Conservation (phyloP, 2,113 vertebrate species). For the Pluvianellus socialis region DNA sequence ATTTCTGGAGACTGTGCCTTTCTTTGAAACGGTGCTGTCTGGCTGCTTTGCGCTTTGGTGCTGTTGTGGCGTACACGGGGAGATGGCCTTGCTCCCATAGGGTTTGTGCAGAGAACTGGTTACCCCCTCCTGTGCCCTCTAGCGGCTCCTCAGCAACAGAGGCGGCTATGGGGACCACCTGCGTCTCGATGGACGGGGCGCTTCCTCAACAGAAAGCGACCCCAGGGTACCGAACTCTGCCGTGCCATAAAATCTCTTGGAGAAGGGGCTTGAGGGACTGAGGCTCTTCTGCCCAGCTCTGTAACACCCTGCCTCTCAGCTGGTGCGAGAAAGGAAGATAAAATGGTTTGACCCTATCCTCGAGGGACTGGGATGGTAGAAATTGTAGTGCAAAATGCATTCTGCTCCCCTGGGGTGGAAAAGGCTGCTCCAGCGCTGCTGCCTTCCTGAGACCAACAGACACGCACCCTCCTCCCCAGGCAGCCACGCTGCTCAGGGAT, state of each 20-base stretch:
- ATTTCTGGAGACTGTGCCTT: neutral
- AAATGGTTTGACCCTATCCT: neutral
- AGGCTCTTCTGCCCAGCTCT: neutral
- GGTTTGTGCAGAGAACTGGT: neutral
- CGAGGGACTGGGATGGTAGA: neutral
- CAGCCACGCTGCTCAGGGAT: neutral
- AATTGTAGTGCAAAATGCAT: neutral
- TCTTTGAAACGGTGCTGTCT: neutral
- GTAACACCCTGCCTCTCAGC: neutral
- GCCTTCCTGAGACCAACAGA: neutral
- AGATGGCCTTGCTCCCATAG: fast-evolving
- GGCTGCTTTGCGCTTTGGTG: neutral
- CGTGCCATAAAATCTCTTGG: neutral
- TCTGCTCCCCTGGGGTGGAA: neutral
- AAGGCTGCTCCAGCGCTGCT: neutral
- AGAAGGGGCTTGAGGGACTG: neutral
- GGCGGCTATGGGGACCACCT: neutral
- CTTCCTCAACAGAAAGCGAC: too few relatives aligned
- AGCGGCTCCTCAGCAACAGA: neutral
- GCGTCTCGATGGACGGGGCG: fast-evolving
- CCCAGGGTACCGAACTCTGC: neutral
- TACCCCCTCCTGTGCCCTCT: neutral
- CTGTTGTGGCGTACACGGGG: fast-evolving
- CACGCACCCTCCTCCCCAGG: neutral
- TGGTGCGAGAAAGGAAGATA: neutral